A percentile compares a stretch with the other conserved stretches of the same genome.
These are phyloP conservation scores for Callionymus lyra DNA, from an alignment of 2,113 vertebrate species.

Conservation along the genomic window DNA sequence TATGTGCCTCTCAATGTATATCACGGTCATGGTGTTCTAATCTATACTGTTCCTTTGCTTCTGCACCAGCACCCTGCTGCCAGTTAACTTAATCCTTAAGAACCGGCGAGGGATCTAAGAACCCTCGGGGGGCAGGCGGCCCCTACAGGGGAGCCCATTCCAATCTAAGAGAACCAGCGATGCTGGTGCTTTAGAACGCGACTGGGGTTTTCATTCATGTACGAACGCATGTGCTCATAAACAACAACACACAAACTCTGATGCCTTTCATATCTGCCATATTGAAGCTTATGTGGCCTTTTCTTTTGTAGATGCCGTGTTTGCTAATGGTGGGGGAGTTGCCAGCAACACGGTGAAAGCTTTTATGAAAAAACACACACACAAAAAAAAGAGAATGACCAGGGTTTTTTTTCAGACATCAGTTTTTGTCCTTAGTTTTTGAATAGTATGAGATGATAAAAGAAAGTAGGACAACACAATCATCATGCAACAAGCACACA, in stretches of 20 bases:
- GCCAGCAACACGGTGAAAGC: slow-evolving; percentile 15
- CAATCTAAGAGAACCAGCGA: slow-evolving; percentile 41
- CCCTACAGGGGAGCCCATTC: slow-evolving; percentile 39
- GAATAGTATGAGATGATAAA: background rate
- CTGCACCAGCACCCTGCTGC: slow-evolving; percentile 21
- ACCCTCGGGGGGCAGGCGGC: slow-evolving; percentile 30
- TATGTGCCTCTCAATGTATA: slow-evolving; percentile 17
- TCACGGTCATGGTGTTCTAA: slow-evolving; percentile 12
- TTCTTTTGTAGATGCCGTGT: slow-evolving; percentile 24
- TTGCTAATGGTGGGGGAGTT: slow-evolving; percentile 20
- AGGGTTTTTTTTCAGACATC: slow-evolving; percentile 4
- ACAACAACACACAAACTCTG: background rate
- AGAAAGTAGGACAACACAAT: slow-evolving; percentile 8
- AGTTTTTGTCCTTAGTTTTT: background rate
- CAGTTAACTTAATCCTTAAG: slow-evolving; percentile 42
- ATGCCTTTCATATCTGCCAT: slow-evolving; percentile 15
- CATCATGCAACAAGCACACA: background rate
- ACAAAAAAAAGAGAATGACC: background rate
- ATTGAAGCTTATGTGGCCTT: slow-evolving; percentile 35
- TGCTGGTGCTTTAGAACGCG: slow-evolving; percentile 52
- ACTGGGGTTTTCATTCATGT: slow-evolving; percentile 37
- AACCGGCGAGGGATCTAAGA: slow-evolving; percentile 41
- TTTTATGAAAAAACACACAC: slow-evolving; percentile 4
- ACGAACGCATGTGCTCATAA: background rate
- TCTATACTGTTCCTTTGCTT: slow-evolving; percentile 15